These are phyloP conservation scores for Nematopogon swammerdamellus DNA, from an alignment of 2,888 invertebrate species.

Conservation along the genomic window DNA sequence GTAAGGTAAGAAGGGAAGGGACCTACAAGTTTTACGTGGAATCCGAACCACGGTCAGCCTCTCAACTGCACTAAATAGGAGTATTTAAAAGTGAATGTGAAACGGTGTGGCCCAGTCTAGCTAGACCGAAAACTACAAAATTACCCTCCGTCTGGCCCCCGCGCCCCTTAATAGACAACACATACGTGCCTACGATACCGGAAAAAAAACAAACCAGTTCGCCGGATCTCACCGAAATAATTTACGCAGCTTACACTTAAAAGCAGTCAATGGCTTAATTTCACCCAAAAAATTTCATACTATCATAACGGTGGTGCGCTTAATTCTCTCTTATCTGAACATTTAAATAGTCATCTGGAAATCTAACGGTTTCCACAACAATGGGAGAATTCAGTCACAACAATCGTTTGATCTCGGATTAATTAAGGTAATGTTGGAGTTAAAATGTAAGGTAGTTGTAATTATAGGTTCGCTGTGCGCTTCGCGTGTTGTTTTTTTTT, in stretches of 20 bases:
- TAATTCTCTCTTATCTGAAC: not conserved
- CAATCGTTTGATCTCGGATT: not conserved
- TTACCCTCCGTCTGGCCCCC: too few species aligned
- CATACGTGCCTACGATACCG: not conserved
- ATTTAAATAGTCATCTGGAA: not conserved
- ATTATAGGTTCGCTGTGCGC: constrained; percentile 8
- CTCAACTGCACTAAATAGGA: too few species aligned
- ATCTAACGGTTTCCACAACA: not conserved
- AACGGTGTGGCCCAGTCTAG: too few species aligned
- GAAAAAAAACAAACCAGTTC: not conserved
- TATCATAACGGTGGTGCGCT: not conserved
- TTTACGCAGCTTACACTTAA: not conserved
- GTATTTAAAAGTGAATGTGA: too few species aligned
- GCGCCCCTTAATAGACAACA: too few species aligned
- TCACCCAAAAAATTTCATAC: not conserved
- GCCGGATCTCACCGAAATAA: not conserved
- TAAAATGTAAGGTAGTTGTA: constrained; percentile 7
- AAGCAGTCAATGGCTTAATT: not conserved
- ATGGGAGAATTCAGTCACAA: not conserved
- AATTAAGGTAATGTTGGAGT: not conserved
- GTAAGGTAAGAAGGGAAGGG: too few species aligned
- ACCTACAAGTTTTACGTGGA: too few species aligned
- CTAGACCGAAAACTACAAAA: too few species aligned
- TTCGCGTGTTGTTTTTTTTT: not conserved
- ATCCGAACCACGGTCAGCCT: too few species aligned